phyloP scores from a whole-genome alignment of 2,888 invertebrate species.

The Ectemnius cavifrons region DNA sequence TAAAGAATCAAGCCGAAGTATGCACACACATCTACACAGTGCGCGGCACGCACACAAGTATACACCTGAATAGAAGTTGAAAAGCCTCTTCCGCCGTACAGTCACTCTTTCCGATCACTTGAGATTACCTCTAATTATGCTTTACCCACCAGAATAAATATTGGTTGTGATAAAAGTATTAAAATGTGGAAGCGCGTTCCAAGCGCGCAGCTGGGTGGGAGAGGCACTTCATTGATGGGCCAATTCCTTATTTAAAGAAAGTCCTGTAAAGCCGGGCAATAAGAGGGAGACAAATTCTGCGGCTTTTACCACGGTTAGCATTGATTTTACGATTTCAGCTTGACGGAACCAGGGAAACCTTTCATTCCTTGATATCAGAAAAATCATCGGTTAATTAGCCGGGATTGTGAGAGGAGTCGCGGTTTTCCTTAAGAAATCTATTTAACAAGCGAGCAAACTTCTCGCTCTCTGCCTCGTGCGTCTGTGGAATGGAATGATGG shows the following conservation, averaged over 20 bases:
- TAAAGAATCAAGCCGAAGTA: too few relatives aligned
- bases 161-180: too few relatives aligned
- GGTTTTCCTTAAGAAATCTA: conserved; percentile 35
- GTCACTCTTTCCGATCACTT: too few relatives aligned
- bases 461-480: background rate
- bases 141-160: background rate
- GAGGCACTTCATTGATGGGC: conserved; percentile 11
- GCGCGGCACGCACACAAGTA: too few relatives aligned
- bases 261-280: conserved; percentile 37
- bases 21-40: too few relatives aligned
- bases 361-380: conserved; percentile 32
- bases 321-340: conserved; percentile 50
- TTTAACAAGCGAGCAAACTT: conserved; percentile 41
- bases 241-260: conserved; percentile 35
- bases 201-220: too few relatives aligned
- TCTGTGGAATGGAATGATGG: conserved; percentile 26
- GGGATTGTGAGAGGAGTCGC: conserved; percentile 22
- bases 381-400: conserved; percentile 56
- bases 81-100: too few relatives aligned
- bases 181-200: too few relatives aligned
- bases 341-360: conserved; percentile 16
- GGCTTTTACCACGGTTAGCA: conserved; percentile 23
- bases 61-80: too few relatives aligned
- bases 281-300: conserved; percentile 16
- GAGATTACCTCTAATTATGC: background rate